Conservation (phyloP, 1,140 invertebrate genomes). For the Heterodera carotae region DNA sequence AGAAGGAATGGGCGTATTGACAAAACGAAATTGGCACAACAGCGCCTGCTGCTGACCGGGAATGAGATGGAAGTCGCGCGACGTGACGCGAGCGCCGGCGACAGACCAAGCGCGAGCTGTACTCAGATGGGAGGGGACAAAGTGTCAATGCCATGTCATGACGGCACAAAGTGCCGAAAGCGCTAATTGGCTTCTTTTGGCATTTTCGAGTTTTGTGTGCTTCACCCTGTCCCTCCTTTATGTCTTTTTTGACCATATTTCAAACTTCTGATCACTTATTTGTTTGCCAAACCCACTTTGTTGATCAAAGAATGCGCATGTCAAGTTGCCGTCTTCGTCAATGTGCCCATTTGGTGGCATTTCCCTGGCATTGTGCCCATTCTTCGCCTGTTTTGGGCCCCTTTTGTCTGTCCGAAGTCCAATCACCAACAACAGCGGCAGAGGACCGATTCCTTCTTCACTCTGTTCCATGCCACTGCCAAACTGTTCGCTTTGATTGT, state of each 20-base stretch:
- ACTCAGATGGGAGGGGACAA: background rate
- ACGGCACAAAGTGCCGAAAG: too few species aligned
- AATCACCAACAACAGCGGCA: conserved; percentile 18
- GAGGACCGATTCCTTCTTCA: too few species aligned
- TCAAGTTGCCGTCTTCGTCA: conserved; percentile 38
- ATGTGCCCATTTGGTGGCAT: conserved; percentile 6
- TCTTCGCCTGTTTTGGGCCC: background rate
- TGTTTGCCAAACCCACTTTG: conserved; percentile 24
- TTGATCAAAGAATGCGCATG: conserved; percentile 50
- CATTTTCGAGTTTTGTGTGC: too few species aligned
- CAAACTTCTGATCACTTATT: too few species aligned
- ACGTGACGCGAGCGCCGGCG: conserved; percentile 49
- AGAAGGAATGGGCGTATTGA: conserved; percentile 26
- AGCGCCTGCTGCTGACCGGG: conserved; percentile 35
- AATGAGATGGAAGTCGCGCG: conserved; percentile 33
- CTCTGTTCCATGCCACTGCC: background rate
- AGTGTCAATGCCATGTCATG: background rate
- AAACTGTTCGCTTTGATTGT: background rate
- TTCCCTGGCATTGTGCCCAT: background rate
- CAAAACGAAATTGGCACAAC: conserved; percentile 49
- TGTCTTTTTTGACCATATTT: too few species aligned
- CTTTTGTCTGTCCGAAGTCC: conserved; percentile 33
- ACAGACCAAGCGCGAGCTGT: conserved; percentile 47
- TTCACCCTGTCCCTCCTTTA: too few species aligned
- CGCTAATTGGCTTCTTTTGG: background rate